Evolutionary conservation across 2,888 invertebrate species (phyloP), one percentile per base, ranked within the genome.

Genomic region (Harpalus rubripes): DNA sequence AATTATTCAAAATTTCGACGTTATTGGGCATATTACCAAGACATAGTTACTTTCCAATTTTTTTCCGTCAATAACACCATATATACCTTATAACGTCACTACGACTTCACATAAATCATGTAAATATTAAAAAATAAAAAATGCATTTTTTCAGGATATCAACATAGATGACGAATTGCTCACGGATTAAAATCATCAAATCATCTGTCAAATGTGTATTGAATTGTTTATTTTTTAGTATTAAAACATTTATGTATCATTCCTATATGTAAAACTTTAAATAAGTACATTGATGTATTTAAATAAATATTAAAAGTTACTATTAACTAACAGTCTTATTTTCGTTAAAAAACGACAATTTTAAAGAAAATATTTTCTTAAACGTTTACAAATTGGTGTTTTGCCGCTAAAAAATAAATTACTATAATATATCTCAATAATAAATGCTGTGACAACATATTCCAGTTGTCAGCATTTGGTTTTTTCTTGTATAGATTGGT

Each of bases 91-190:
- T n/a, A n/a, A n/a, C n/a, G n/a, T n/a, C n/a, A n/a, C n/a, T n/a
- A n/a, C n/a, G n/a, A n/a, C n/a, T n/a, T n/a, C n/a, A n/a, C n/a
- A n/a, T n/a, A n/a, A n/a, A n/a, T n/a, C n/a, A n/a, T n/a, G n/a
- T n/a, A 22, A 22, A 22, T 22, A 22, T 22, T 22, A 22, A 22
- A 22, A 22, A 22, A 22, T 22, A 44, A 44, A 44, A 10, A 10
- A 10, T 2, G 0, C 10, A 10, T 52, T 52, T 52, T 52, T 52
- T 52, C 92, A 95, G 95, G 95, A 95, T 90, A 93, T 95, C 85
- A 95, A 94, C 91, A 91, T 95, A 88, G 96, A 95, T 89, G 95
- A 96, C 89, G 95, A 95, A 89, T 92, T 95, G 87, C 90, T 95
- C 86, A 95, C 94, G 88, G 95, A 95, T 90, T 91, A 89, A 85